Evolutionary conservation across 1,140 invertebrate species (phyloP), one percentile per base, ranked within the genome.

Genomic region (Pogonus chalceus): DNA sequence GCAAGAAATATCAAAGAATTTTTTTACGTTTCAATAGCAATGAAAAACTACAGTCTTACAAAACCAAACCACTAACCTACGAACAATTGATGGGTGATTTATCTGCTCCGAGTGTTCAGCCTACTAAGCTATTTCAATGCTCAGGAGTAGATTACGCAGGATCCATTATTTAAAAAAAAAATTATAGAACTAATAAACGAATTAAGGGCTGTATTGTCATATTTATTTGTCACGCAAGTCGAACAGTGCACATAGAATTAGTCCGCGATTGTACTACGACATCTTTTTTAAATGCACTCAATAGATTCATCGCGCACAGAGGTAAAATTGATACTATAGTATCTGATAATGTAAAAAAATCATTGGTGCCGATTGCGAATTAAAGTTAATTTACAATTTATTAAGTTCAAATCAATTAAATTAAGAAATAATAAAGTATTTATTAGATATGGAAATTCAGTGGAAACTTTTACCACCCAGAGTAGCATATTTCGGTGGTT

Each of bases 391-490:
- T 9, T 10, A 51, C 2, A 35, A 51, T 3, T 51, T 51, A 20
- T 51, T 51, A 2, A 12, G 3, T 2, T 26, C 16, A 26, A 26
- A n/a, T 18, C 49, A 51, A 31, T 7, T 7, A 20, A 24, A 24
- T 14, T 9, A 35, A 9, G 22, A 48, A 10, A 7, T 35, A 14
- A 14, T n/a, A 20, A 23, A 4, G 22, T 49, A 22, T 22, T 4
- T 35, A 2, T 14, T 20, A 9, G 23, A 24, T 10, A 22, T 61
- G 49, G 59, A 56, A 21, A 66, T 71, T 2, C 47, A 59, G 23
- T 76, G 71, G 67, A 50, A 67, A n/a, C 70, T 74, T 53, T 70
- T 68, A 51, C 70, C 72, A 2, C 65, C 73, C 21, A n/a, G 39
- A 3, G 61, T 67, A 10, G 64, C 68, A 2, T 64, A 73, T 59